Base-by-base conservation (phyloP, 35 echinoderm and acorn worm genomes). In the Diadema setosum region DNA sequence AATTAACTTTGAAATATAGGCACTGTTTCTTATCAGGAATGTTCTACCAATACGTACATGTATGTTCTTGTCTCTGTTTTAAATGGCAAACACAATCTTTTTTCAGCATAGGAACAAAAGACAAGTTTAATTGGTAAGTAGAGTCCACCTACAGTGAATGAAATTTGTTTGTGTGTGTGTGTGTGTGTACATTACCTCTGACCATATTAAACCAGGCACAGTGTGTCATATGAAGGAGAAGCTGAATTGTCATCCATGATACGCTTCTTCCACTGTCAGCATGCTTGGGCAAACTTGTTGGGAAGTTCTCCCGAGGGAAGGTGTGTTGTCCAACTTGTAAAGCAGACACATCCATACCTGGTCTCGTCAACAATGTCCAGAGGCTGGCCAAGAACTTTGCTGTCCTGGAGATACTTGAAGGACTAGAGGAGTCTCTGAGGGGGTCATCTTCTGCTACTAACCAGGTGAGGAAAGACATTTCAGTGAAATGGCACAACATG, bases 381-480 rank as follows among this genome's bases (percentile, higher is more conserved):
- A 89, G 80, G 70, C 85, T 94, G 1, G 58, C 92, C 45, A 94
- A 94, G 67, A 94, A 94, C 41, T 94, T 94, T 94, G 92, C 59
- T 69, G 82, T 94, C 8, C 50, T 94, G 17, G 92, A 94, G 12
- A 88, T 94, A 18, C 52, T 94, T 40, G 92, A 94, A 76, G 63
- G 90, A 3, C 50, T 92, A 16, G 90, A 92, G 23, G 83, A 86
- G 20, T 56, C 44, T 18, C 30, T 60, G 41, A 20, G 21, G 27
- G 39, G 42, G 17, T 41, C 70, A 37, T 23, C 5, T 60, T 42
- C 33, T 11, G 48, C 55, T 31, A 73, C 86, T 59, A 73, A 73
- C 48, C 85, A 80, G 46, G 85, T 88, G 65, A 84, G 75, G 24
- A 33, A n/a, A 94, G 91, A 26, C 64, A 39, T 55, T 83, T n/a